phyloP scores from a whole-genome alignment of 1,140 invertebrate genomes.

The Bombus impatiens region DNA sequence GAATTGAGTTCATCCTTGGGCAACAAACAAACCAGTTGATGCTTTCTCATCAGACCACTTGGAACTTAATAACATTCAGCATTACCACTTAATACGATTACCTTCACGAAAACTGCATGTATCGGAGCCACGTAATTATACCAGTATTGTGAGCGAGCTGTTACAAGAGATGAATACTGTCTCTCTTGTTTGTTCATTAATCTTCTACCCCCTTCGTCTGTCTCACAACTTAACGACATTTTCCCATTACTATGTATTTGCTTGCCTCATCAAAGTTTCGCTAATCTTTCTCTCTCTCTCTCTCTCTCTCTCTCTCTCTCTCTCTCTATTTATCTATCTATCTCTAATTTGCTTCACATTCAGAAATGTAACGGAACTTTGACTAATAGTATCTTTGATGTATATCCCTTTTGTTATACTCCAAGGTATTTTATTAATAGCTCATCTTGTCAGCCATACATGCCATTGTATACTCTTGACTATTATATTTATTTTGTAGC shows the following conservation, averaged over 20 bases:
- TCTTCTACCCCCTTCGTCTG: background rate
- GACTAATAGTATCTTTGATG: background rate
- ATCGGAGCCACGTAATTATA: conserved; percentile 19
- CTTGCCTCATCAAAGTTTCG: conserved; percentile 8
- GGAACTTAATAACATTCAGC: conserved; percentile 20
- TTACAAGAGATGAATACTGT: background rate
- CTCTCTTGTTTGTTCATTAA: background rate
- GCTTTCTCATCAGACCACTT: conserved; percentile 23
- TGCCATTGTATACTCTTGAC: too few relatives aligned
- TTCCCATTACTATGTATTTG: conserved; percentile 22
- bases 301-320: too few relatives aligned
- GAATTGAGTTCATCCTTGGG: conserved; percentile 4
- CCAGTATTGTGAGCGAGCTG: conserved; percentile 11
- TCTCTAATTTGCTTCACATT: conserved; percentile 9
- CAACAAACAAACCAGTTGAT: conserved; percentile 22
- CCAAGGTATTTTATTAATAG: background rate
- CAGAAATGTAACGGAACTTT: background rate
- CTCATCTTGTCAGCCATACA: background rate
- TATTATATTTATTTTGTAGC: too few relatives aligned
- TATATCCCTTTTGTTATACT: background rate
- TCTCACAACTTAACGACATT: conserved; percentile 17
- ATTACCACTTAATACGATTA: conserved; percentile 16
- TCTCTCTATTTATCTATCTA: too few relatives aligned
- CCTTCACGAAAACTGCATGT: conserved; percentile 24
- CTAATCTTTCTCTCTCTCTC: background rate